A percentile compares a stretch with the other conserved stretches of the same genome.
phyloP scores from a whole-genome alignment of 37 sponge, comb jelly and placozoan genomes.

The Dysidea cf. avara region DNA sequence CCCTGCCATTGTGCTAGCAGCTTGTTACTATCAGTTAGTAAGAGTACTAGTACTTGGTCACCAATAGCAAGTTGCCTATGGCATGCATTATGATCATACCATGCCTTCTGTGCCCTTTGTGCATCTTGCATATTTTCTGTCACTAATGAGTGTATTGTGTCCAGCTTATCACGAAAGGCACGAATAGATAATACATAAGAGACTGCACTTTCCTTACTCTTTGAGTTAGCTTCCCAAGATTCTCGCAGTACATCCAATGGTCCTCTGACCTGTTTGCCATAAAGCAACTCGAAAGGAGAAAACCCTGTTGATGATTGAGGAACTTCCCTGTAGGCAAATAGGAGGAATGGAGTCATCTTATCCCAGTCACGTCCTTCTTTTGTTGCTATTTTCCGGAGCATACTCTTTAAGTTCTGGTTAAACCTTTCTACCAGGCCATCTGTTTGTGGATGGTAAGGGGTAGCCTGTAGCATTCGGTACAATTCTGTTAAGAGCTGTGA shows the following conservation, averaged over 20 bases:
- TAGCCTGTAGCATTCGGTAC: too few species aligned
- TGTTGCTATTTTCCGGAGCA: conserved; percentile 12
- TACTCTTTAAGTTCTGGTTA: not conserved
- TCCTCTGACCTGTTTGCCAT: not conserved
- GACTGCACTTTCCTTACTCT: not conserved
- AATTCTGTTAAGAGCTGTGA: too few species aligned
- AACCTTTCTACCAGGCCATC: conserved; percentile 6
- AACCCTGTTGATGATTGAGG: conserved; percentile 3
- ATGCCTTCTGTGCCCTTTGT: conserved; percentile 1
- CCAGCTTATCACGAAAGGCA: conserved; percentile 6
- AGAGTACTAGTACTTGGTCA: conserved; percentile 1
- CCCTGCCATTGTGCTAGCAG: conserved; percentile 8
- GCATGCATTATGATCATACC: conserved; percentile 20
- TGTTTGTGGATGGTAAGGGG: too few species aligned
- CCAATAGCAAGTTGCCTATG: not conserved
- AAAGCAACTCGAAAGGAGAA: conserved; percentile 4
- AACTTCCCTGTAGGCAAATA: not conserved
- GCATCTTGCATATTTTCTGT: not conserved
- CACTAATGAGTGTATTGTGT: not conserved
- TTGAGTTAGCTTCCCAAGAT: not conserved
- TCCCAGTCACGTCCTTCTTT: conserved; percentile 15
- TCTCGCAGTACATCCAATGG: conserved; percentile 12
- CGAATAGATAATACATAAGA: not conserved
- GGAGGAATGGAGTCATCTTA: not conserved
- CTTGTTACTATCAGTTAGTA: not conserved